phyloP scores from a whole-genome alignment of 1,140 invertebrate species.

The Anagrus nilaparvatae region DNA sequence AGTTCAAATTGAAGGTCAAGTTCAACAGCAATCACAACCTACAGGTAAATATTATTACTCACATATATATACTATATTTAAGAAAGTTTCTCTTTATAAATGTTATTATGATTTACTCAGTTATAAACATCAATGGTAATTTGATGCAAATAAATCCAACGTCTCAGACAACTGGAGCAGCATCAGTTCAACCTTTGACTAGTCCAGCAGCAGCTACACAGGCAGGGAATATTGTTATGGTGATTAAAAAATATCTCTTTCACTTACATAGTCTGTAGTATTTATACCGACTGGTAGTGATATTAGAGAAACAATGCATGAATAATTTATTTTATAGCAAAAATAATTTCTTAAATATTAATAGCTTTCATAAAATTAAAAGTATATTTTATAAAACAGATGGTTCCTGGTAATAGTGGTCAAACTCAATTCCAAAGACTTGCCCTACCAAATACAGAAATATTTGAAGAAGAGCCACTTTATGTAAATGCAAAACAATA shows the following conservation, averaged over 20 bases:
- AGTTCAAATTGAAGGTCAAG: constrained; percentile 49
- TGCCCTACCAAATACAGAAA: constrained; percentile 53
- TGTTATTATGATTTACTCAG: constrained; percentile 27
- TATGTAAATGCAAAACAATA: constrained; percentile 99
- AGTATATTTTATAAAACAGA: constrained; percentile 38
- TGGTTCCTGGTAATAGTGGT: constrained; percentile 53
- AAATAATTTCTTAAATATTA: not conserved
- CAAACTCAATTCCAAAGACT: constrained; percentile 52
- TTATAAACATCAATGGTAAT: constrained; percentile 65
- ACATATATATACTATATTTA: not conserved
- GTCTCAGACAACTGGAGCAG: constrained; percentile 39
- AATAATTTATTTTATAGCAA: not conserved
- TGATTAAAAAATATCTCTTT: constrained; percentile 38
- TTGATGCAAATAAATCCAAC: constrained; percentile 53
- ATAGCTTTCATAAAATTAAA: not conserved
- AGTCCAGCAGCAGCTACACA: constrained; percentile 55
- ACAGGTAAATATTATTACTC: constrained; percentile 40
- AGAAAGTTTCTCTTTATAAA: constrained; percentile 4
- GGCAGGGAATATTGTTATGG: constrained; percentile 58
- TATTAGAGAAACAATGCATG: constrained; percentile 32
- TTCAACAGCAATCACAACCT: constrained; percentile 50
- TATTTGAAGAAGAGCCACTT: constrained; percentile 80
- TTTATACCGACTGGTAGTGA: constrained; percentile 37
- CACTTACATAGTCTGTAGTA: constrained; percentile 31
- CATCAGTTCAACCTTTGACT: constrained; percentile 40